Conservation (phyloP, 2,797 vertebrate species). For the Smutsia gigantea region DNA sequence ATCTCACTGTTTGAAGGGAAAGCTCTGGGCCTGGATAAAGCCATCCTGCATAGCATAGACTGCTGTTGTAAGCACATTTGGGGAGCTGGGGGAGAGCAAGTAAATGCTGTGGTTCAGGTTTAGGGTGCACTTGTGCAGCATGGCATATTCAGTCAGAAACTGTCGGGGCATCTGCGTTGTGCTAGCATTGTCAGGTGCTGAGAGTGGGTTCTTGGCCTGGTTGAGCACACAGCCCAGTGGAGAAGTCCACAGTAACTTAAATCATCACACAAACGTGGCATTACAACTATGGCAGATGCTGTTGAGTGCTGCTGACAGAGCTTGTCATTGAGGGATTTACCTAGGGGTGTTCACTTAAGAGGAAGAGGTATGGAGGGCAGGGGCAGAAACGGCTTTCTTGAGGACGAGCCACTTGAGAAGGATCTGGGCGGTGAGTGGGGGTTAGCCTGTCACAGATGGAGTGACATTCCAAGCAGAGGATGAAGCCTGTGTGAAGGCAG, state of each 20-base stretch:
- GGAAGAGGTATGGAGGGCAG: background rate
- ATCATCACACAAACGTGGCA: background rate
- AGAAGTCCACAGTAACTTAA: background rate
- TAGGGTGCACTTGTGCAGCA: background rate
- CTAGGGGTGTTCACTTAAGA: background rate
- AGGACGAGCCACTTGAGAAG: background rate
- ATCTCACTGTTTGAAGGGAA: constrained; percentile 97
- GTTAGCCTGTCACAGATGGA: background rate
- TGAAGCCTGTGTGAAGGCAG: background rate
- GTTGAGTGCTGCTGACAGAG: background rate
- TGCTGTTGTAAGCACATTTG: constrained; percentile 93
- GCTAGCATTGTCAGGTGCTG: background rate
- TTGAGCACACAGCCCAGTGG: background rate
- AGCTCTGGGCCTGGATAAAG: constrained; percentile 97
- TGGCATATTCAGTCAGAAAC: background rate
- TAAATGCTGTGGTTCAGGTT: background rate
- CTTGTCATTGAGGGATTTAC: background rate
- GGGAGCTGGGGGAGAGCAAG: background rate
- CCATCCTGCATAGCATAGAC: constrained; percentile 98
- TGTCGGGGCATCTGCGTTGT: background rate
- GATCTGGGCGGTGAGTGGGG: background rate
- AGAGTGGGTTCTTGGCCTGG: background rate
- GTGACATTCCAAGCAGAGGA: background rate
- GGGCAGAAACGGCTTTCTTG: background rate
- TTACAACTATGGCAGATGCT: background rate